Percentiles rank a stretch among this genome's conserved stretches.
These are phyloP conservation scores for Crematogaster levior DNA, from an alignment of 2,888 invertebrate species.

Conservation along the genomic window DNA sequence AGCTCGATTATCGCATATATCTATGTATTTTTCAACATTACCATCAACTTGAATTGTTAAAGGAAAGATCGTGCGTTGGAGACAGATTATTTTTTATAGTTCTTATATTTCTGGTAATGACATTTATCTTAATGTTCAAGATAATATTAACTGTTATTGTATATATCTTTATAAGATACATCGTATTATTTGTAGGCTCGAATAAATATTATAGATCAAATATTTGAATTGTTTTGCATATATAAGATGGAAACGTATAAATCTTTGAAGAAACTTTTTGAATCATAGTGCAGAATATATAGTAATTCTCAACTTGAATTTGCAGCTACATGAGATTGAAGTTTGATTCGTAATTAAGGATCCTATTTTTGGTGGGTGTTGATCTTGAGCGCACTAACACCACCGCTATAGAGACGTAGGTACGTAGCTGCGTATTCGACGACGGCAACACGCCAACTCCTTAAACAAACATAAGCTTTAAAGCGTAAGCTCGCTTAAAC, in stretches of 20 bases:
- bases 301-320: conserved; percentile 1
- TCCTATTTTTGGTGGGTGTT: conserved; percentile 47
- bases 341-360: conserved; percentile 52
- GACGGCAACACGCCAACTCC: conserved; percentile 77
- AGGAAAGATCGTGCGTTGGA: background rate
- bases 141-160: too few species aligned
- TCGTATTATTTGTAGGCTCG: background rate
- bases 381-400: conserved; percentile 49
- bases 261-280: background rate
- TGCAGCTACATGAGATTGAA: conserved; percentile 29
- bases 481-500: conserved; percentile 78
- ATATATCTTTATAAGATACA: background rate
- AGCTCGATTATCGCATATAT: background rate
- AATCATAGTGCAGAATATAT: background rate
- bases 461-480: conserved; percentile 80
- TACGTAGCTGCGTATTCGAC: conserved; percentile 58
- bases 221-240: background rate
- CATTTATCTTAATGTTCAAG: background rate
- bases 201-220: background rate
- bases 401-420: conserved; percentile 33
- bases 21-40: background rate
- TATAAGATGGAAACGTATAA: background rate
- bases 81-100: background rate
- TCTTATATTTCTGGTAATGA: background rate
- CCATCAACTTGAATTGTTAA: background rate